Percentiles rank a stretch among this genome's conserved stretches.
These are phyloP conservation scores for Cataglyphis hispanica DNA, from an alignment of 1,140 invertebrate genomes.

Conservation along the genomic window DNA sequence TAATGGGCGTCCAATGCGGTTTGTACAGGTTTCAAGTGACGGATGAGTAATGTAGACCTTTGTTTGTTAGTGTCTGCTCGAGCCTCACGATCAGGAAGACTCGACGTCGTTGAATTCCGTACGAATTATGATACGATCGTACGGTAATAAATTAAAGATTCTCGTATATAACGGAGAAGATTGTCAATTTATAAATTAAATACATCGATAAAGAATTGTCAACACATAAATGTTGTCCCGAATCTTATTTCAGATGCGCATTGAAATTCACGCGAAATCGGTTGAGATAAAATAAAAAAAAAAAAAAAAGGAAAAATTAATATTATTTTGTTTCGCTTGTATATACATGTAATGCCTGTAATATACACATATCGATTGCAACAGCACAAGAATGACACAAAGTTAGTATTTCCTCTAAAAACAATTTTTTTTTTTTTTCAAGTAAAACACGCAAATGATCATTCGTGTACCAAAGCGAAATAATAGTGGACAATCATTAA, in stretches of 20 bases:
- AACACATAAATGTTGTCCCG: neutral
- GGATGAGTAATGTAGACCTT: slow-evolving; percentile 33
- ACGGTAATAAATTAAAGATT: slow-evolving; percentile 45
- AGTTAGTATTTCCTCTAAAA: neutral
- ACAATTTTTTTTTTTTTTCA: neutral
- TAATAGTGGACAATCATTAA: neutral
- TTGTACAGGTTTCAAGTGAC: slow-evolving; percentile 40
- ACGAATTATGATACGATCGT: neutral
- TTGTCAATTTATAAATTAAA: slow-evolving; percentile 27
- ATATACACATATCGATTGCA: neutral
- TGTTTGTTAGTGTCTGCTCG: slow-evolving; percentile 35
- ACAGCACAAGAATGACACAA: neutral
- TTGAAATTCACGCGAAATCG: slow-evolving; percentile 6
- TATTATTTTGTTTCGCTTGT: neutral
- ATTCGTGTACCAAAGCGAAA: neutral
- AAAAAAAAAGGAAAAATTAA: slow-evolving; percentile 1
- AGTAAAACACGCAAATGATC: neutral
- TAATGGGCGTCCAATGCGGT: slow-evolving; percentile 27
- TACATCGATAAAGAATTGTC: slow-evolving; percentile 18
- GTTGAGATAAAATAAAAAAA: slow-evolving; percentile 18
- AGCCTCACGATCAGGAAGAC: neutral
- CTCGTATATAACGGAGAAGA: neutral
- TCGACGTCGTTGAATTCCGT: neutral
- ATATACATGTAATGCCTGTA: neutral
- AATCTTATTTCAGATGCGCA: neutral